Conservation (phyloP, 2,888 invertebrate species). For the Aproaerema taeniolella region DNA sequence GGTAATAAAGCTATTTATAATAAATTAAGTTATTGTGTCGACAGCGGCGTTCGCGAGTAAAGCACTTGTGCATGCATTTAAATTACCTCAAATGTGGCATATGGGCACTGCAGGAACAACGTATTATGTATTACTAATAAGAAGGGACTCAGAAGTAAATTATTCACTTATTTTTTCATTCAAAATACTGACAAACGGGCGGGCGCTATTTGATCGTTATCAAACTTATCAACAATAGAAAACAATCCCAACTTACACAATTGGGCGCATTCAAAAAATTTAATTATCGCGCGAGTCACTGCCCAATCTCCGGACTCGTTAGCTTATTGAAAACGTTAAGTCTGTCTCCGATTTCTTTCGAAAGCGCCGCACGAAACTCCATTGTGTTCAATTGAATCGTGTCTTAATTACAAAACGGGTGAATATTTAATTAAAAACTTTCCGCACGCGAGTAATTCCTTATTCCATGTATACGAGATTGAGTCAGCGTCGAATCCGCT, state of each 20-base stretch:
- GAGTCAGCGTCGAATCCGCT: constrained; percentile 66
- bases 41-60: constrained; percentile 43
- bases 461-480: constrained; percentile 73
- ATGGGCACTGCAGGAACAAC: too few species aligned
- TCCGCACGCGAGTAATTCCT: constrained; percentile 72
- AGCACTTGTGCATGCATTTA: constrained; percentile 66
- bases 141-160: background rate
- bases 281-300: constrained; percentile 27
- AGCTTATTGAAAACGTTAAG: constrained; percentile 37
- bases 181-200: background rate
- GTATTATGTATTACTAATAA: too few species aligned
- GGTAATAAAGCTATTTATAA: constrained; percentile 52
- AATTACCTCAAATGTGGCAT: constrained; percentile 59
- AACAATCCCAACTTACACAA: constrained; percentile 22
- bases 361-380: constrained; percentile 51
- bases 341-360: constrained; percentile 51
- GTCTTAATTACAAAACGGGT: constrained; percentile 73
- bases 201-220: too few species aligned
- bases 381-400: constrained; percentile 64
- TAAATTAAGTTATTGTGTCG: constrained; percentile 53
- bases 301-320: constrained; percentile 24
- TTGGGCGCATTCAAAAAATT: constrained; percentile 27
- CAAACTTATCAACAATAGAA: too few species aligned
- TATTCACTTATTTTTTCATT: background rate
- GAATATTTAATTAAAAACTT: constrained; percentile 76